Base-by-base conservation (phyloP, 2,113 vertebrate genomes). In the Lathamus discolor region DNA sequence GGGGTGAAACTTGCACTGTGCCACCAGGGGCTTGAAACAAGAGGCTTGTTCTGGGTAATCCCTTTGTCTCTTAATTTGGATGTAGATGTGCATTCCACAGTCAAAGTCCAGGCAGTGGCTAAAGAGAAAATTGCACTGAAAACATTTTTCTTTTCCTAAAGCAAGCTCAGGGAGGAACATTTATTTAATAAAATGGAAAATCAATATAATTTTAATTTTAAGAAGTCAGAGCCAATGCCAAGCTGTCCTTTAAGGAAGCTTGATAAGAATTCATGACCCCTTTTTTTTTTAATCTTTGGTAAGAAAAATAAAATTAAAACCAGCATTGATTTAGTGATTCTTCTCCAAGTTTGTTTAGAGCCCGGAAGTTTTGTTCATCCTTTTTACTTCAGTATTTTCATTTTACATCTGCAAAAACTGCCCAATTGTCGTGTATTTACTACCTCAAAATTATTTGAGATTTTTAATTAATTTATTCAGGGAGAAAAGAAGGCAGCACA, bases 201-300 rank as follows among this genome's bases (percentile, higher is more conserved):
- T 98, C 96, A 97, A 98, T 98, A 97, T 94, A 96, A 98, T 98
- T 97, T 98, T 97, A 95, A 98, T 98, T 98, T 97, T 94, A 97
- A 97, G 96, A 97, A 97, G 96, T 97, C 95, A 95, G 93, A 96
- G 76, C 95, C 95, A 93, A 97, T 97, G 96, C 96, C 97, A 98
- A 98, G 84, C 86, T 98, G 96, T 98, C 97, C 93, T 96, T 92
- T 94, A 95, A 97, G 88, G 79, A 97, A 95, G 92, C 88, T 79
- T 97, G 94, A 97, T 97, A 96, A 95, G 91, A 98, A 97, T 97
- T 94, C 93, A 93, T 97, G 84, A 61, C 43, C 59, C 39, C 48
- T 86, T 84, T 90, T 54, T 54, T 68, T 70, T 70, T 94, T 75
- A 78, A 25, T 20, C 84, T 95, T 96, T 94, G 49, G 86, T 96